Base-by-base conservation (phyloP, 1,140 invertebrate species). In the Laodelphax striatellus region DNA sequence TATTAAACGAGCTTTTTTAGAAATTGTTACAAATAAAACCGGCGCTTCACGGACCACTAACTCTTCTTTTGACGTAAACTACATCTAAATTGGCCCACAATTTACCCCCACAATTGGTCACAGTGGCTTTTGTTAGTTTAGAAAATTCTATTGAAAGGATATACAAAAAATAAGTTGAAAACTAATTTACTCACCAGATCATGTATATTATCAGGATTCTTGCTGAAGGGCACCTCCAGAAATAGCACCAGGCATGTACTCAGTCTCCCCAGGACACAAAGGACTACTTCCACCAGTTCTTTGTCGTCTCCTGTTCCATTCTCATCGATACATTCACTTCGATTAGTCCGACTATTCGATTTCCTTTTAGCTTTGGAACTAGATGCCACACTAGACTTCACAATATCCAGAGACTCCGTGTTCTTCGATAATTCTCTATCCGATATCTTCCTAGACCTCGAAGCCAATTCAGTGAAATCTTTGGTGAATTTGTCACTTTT, bases 221-320 rank as follows among this genome's bases (percentile, higher is more conserved):
- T 77, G 5, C 77, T 78, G 1, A 77, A 77, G 3, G 80, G 77
- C 41, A 81, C 74, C 56, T 90, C 86, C 67, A 91, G 75, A 0
- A 92, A 64, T 16, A 88, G 68, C 2, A 86, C 69, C 34, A 91
- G 66, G 16, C 88, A 82, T 80, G 89, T 88, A 66, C 87, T 87
- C 68, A 88, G 84, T 63, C 88, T 34, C 4, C 64, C 66, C 56
- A 59, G 64, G 0, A 67, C 62, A 59, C 62, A 67, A n/a, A 67
- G 41, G 0, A 65, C 64, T 1, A 44, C 22, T 28, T 66, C 63
- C n/a, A 59, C 38, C 31, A 55, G 2, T n/a, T 58, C 14, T 5
- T 42, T 5, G 28, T 54, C 52, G 2, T 53, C 22, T 22, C 34
- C 16, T 28, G 55, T 28, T 46, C 53, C 46, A 50, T 50, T 50